A percentile compares a stretch with the other conserved stretches of the same genome.
Conservation (phyloP, 2,888 invertebrate species). For the Cosmopolites sordidus region DNA sequence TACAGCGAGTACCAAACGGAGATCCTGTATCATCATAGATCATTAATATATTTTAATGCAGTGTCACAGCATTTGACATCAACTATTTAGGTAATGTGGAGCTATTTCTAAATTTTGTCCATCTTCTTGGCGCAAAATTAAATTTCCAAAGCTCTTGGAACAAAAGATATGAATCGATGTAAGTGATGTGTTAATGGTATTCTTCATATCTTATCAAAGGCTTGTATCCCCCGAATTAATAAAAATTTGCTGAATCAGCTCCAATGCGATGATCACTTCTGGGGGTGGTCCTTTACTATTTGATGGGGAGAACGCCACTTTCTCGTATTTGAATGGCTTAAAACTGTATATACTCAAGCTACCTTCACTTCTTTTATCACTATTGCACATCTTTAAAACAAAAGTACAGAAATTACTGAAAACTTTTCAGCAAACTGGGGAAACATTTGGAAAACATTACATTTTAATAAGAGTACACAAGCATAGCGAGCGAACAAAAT, state of each 20-base stretch:
- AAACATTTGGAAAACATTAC: constrained; percentile 41
- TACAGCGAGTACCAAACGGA: constrained; percentile 82
- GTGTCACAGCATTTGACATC: constrained; percentile 81
- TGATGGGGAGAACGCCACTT: constrained; percentile 32
- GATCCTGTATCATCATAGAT: constrained; percentile 88
- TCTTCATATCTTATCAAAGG: constrained; percentile 51
- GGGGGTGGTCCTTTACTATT: constrained; percentile 39
- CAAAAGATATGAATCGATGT: constrained; percentile 58
- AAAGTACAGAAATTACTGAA: constrained; percentile 30
- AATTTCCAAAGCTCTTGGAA: constrained; percentile 86
- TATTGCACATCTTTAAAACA: constrained; percentile 34
- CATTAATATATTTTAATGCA: constrained; percentile 69
- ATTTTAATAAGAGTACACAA: constrained; percentile 34
- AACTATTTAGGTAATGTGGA: constrained; percentile 74
- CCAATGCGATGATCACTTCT: constrained; percentile 87
- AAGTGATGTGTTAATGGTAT: constrained; percentile 50
- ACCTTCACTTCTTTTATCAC: constrained; percentile 19
- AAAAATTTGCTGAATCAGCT: constrained; percentile 70
- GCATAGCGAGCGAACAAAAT: constrained; percentile 17
- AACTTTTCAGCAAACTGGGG: constrained; percentile 31
- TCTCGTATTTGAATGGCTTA: constrained; percentile 40
- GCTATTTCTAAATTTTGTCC: constrained; percentile 65
- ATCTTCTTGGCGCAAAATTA: constrained; percentile 70
- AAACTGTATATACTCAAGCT: constrained; percentile 31
- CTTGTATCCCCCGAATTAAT: constrained; percentile 88